Base-by-base conservation (phyloP, 2,888 invertebrate genomes). In the Laothoe populi region DNA sequence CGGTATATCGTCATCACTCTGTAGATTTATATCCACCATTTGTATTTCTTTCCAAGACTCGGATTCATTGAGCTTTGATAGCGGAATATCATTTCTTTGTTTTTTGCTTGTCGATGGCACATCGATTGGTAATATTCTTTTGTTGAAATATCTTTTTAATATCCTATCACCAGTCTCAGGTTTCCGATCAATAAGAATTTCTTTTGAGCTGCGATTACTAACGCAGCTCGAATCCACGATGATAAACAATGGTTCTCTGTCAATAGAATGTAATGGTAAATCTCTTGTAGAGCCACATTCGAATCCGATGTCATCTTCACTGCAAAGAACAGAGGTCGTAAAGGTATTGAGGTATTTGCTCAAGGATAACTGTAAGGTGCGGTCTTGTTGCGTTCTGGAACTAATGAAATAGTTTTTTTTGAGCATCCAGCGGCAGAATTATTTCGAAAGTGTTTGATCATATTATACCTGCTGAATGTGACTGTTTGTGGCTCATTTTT, bases 261-360 rank as follows among this genome's bases (percentile, higher is more conserved):
- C 73, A 58, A 66, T 61, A 65, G 69, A 72, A 64, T 65, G 66
- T 42, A 68, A 65, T 59, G 73, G 68, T 63, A 67, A 63, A 62
- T 70, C 67, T 74, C 76, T 81, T 49, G 63, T 66, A 7, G 73
- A 58, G 31, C 72, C 57, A 68, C 69, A 76, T 72, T 74, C 75
- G 53, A 76, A 67, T 65, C 64, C 70, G 69, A 69, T 62, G 71
- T 77, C 79, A 74, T 83, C 79, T 82, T 83, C 78, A 72, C 82
- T 85, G 79, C 72, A 87, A 83, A 85, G 73, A 80, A 82, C 66
- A 78, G 75, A 78, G 62, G 72, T 75, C 77, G 77, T 84, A 77
- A 79, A 69, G 69, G 73, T 66, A 66, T 73, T 74, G 75, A 71
- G 60, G 64, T 71, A 63, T 61, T 72, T 70, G 64, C 61, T 77